phyloP scores from a whole-genome alignment of 2,113 vertebrate genomes.

The Illadopsis cleaveri region DNA sequence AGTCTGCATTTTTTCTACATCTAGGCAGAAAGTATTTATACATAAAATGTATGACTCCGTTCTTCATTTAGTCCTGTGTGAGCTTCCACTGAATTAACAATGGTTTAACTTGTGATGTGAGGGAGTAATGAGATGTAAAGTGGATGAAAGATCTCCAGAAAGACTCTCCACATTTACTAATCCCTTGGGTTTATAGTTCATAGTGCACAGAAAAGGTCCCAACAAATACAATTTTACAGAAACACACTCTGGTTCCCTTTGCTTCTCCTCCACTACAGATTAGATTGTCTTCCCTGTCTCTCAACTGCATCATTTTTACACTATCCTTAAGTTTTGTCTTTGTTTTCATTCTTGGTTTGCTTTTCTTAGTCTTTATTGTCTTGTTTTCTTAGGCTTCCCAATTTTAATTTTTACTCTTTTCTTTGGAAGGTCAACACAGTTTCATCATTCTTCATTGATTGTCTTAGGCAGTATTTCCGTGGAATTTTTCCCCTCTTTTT shows the following conservation, averaged over 20 bases:
- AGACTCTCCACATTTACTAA: not conserved
- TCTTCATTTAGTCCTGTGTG: not conserved
- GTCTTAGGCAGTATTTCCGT: too few species aligned
- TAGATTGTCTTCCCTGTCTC: not conserved
- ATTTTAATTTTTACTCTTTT: not conserved
- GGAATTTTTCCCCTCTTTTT: not conserved
- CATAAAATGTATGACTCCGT: not conserved
- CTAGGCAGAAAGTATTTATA: not conserved
- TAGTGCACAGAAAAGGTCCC: not conserved
- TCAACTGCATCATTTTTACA: fast-evolving
- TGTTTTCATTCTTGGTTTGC: not conserved
- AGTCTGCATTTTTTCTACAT: not conserved
- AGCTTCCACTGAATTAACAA: not conserved
- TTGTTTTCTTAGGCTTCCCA: not conserved
- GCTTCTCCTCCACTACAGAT: not conserved
- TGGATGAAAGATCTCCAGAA: not conserved
- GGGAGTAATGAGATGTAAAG: not conserved
- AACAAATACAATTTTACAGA: not conserved
- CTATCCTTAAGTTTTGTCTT: not conserved
- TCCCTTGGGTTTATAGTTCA: not conserved
- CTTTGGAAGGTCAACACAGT: not conserved
- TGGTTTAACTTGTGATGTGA: not conserved
- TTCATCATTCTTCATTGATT: not conserved
- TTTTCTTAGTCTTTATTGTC: not conserved
- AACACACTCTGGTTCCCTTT: not conserved